These are phyloP conservation scores for Nomia melanderi DNA, from an alignment of 1,140 invertebrate genomes.

Conservation along the genomic window DNA sequence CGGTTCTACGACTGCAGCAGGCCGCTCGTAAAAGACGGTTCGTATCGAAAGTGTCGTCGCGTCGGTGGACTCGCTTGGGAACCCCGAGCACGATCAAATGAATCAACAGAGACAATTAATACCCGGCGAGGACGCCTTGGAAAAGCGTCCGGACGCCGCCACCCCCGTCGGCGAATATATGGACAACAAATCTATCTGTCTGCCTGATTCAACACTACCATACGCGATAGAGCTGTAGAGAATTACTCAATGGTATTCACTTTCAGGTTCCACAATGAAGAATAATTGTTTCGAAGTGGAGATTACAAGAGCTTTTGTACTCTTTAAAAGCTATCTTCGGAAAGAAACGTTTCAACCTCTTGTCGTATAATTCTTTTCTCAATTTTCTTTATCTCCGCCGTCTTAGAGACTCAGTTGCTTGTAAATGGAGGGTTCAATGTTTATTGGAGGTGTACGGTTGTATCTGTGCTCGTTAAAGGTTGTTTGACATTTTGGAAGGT, in stretches of 20 bases:
- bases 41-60: slow-evolving; percentile 60
- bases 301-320: no score
- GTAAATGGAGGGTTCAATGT: no score
- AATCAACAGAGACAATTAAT: slow-evolving; percentile 81
- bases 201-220: slow-evolving; percentile 36
- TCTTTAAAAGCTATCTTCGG: no score
- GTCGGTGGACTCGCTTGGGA: slow-evolving; percentile 67
- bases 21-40: slow-evolving; percentile 68
- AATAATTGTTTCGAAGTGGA: no score
- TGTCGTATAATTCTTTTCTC: no score
- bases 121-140: slow-evolving; percentile 64
- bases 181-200: slow-evolving; percentile 62
- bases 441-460: no score
- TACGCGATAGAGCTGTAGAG: slow-evolving; percentile 7
- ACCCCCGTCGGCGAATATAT: slow-evolving; percentile 55
- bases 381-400: no score
- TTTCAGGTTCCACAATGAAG: no score
- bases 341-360: no score
- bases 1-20: slow-evolving; percentile 41
- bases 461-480: no score
- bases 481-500: no score
- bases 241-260: not conserved
- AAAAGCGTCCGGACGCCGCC: slow-evolving; percentile 59
- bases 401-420: no score
- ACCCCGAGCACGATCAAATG: slow-evolving; percentile 79